Evolutionary conservation across 64 coral and sea anemone species (phyloP).

Genomic region (Pocillopora damicornis): DNA sequence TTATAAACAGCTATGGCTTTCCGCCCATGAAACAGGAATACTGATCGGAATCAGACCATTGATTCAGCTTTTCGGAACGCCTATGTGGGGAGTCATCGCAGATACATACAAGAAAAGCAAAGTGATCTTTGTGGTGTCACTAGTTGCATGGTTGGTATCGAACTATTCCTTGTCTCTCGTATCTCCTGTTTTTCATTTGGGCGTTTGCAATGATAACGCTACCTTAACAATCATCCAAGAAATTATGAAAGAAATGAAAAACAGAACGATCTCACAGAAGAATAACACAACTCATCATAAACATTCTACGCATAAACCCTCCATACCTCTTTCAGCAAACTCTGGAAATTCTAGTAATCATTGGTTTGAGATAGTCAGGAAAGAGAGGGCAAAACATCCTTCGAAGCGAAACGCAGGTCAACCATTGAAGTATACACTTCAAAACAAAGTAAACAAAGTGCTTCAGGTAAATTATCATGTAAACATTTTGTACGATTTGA

Average conservation of each 20-base stretch:
- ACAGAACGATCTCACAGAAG: background rate
- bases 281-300: background rate
- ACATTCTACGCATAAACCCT: background rate
- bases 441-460: background rate
- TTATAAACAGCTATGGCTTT: slow-evolving; percentile 94
- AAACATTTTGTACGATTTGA: background rate
- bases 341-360: background rate
- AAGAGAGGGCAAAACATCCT: background rate
- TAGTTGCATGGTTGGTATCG: slow-evolving; percentile 69
- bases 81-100: slow-evolving; percentile 74
- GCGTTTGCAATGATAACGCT: slow-evolving; percentile 62
- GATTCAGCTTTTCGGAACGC: slow-evolving; percentile 62
- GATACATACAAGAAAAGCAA: slow-evolving; percentile 70
- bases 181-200: slow-evolving; percentile 28
- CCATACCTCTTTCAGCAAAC: background rate
- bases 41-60: slow-evolving; percentile 82
- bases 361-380: slow-evolving; percentile 26
- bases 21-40: slow-evolving; percentile 79
- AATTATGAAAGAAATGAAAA: slow-evolving; percentile 36
- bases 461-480: background rate
- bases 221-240: slow-evolving; percentile 48
- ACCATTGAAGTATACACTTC: background rate
- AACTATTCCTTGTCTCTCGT: slow-evolving; percentile 77
- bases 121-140: slow-evolving; percentile 74
- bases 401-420: background rate